Evolutionary conservation across 1,140 invertebrate species (phyloP).

Genomic region (Macrosteles quadrilineatus): DNA sequence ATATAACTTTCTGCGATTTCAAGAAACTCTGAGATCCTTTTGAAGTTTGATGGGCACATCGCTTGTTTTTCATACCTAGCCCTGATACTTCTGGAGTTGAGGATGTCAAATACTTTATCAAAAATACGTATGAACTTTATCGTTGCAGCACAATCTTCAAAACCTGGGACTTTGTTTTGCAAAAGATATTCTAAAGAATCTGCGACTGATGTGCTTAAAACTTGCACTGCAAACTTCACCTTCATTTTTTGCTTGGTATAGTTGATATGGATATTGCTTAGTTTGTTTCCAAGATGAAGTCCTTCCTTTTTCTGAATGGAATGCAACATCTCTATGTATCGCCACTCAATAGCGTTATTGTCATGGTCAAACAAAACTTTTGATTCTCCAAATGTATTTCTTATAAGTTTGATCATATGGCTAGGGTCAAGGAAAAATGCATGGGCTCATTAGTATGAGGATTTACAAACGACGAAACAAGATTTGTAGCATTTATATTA

Average conservation of each 20-base stretch:
- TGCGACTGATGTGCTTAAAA: conserved; percentile 43
- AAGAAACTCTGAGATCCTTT: background rate
- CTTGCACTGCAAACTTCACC: conserved; percentile 45
- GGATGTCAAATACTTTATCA: conserved; percentile 39
- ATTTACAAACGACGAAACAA: conserved; percentile 30
- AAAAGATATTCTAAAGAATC: background rate
- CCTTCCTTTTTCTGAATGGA: conserved; percentile 42
- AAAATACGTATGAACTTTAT: conserved; percentile 25
- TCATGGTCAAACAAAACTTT: conserved; percentile 34
- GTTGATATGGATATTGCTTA: conserved; percentile 43
- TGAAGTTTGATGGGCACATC: conserved; percentile 31
- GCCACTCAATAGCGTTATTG: conserved; percentile 41
- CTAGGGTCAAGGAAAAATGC: conserved; percentile 35
- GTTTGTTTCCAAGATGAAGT: conserved; percentile 44
- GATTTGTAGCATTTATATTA: conserved; percentile 31
- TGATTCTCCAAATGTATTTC: conserved; percentile 28
- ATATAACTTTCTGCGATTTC: background rate
- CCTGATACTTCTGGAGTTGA: conserved; percentile 39
- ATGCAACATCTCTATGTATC: conserved; percentile 42
- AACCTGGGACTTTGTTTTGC: background rate
- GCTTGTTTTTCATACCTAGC: conserved; percentile 31
- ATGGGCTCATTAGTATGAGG: conserved; percentile 32
- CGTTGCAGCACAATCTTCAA: background rate
- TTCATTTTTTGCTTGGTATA: conserved; percentile 44
- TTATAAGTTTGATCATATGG: conserved; percentile 40